Evolutionary conservation across 2,888 invertebrate species (phyloP), one percentile per base, ranked within the genome.

Genomic region (Monoplex corrugatus): DNA sequence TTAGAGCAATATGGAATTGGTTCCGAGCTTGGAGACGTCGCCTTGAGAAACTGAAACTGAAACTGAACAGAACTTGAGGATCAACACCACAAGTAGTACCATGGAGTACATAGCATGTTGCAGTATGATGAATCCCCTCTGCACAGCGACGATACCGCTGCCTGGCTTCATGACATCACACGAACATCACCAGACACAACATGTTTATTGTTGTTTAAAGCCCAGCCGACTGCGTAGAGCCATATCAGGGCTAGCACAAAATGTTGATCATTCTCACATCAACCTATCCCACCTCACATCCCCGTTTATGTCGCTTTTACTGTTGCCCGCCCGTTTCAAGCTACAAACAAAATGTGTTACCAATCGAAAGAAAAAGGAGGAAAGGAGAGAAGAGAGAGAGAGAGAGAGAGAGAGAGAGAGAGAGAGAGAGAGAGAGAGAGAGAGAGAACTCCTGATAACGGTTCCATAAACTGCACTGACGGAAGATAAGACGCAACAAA

Each of bases 261-360:
- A 78, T 0, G 6, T 35, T 84, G 84, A 84, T 84, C 84, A 84
- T 38, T 32, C 35, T 35, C 50, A 57, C 84, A 84, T 84, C 84
- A 84, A 84, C 50, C 84, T 84, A 57, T 84, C 84, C 40, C 8
- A 43, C 78, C 16, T 23, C 19, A 38, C 78, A n/a, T 43, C 82
- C 82, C 44, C 82, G 82, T 82, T 82, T 82, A 82, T 82, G 82
- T 40, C 82, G 44, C 0, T 82, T 82, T 82, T 82, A 82, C 82
- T 28, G 82, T 43, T 45, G 28, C 44, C 82, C 40, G 45, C 44
- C 45, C 40, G 44, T 72, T 72, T 72, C 35, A 8, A 13, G 35
- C 72, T 8, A 19, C 72, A 35, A 72, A 35, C 72, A 23, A 72
- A 72, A 72, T 72, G 72, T 72, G 35, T 72, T 28, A 68, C 75